Evolutionary conservation across 2,113 vertebrate species (phyloP).

Genomic region (Macrotus californicus): DNA sequence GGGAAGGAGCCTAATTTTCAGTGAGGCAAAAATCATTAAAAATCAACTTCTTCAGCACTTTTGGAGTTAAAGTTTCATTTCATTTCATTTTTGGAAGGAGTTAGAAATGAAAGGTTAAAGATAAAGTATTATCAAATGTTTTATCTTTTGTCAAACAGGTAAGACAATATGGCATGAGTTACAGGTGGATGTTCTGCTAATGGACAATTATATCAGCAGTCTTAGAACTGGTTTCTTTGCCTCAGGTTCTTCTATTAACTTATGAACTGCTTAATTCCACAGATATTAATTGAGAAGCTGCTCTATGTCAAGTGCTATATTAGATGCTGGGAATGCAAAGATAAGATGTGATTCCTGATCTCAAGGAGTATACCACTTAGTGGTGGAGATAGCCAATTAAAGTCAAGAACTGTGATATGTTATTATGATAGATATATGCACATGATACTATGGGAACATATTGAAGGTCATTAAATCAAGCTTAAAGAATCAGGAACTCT

Average conservation of each 20-base stretch:
- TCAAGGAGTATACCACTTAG: background rate
- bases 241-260: background rate
- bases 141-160: conserved; percentile 22
- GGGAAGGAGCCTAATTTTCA: conserved; percentile 8
- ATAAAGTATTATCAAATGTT: background rate
- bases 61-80: conserved; percentile 23
- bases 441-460: background rate
- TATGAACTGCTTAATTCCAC: conserved; percentile 19
- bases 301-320: background rate
- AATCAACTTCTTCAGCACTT: background rate
- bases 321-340: background rate
- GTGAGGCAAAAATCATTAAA: conserved; percentile 38
- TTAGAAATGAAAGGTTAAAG: conserved; percentile 17
- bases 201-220: background rate
- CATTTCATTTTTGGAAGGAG: conserved; percentile 27
- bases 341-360: background rate
- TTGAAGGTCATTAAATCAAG: background rate
- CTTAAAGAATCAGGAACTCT: background rate
- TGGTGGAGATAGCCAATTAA: background rate
- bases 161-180: background rate
- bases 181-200: background rate
- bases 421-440: background rate
- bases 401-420: background rate
- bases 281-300: conserved; percentile 1
- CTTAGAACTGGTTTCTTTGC: background rate